A percentile compares a stretch with the other conserved stretches of the same genome.
These are phyloP conservation scores for Bicyclus anynana DNA, from an alignment of 1,140 invertebrate species.

Conservation along the genomic window DNA sequence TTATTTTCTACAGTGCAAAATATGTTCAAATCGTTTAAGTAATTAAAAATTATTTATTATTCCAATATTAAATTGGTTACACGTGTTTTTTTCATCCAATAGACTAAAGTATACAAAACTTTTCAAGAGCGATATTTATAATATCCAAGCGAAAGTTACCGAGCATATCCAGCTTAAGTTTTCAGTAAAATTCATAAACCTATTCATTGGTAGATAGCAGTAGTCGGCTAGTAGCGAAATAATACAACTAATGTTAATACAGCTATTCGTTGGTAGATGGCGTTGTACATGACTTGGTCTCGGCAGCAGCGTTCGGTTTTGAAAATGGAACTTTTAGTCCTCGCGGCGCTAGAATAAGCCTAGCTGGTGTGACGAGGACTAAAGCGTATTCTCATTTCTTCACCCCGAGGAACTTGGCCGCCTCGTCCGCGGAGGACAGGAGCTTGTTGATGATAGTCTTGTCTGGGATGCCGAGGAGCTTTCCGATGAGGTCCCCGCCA, in stretches of 20 bases:
- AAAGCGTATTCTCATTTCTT: constrained; percentile 80
- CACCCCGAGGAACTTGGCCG: constrained; percentile 91
- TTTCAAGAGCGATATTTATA: too few species aligned
- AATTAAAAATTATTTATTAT: too few species aligned
- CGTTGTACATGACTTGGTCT: constrained; percentile 36
- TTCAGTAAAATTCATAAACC: constrained; percentile 5
- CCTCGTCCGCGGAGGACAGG: constrained; percentile 90
- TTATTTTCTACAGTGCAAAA: too few species aligned
- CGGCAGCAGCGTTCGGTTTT: constrained; percentile 1
- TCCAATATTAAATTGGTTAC: too few species aligned
- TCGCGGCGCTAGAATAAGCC: constrained; percentile 62
- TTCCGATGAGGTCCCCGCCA: constrained; percentile 89
- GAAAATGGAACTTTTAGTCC: constrained; percentile 56
- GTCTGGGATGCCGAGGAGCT: constrained; percentile 91
- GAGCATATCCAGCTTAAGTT: too few species aligned
- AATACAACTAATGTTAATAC: constrained; percentile 9
- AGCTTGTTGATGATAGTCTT: constrained; percentile 92
- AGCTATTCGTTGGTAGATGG: constrained; percentile 58
- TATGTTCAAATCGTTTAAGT: too few species aligned
- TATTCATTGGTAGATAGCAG: constrained; percentile 11
- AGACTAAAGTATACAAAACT: too few species aligned
- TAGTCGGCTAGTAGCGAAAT: not conserved
- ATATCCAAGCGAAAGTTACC: too few species aligned
- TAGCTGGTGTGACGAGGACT: constrained; percentile 69
- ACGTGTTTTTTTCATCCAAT: too few species aligned